phyloP scores from a whole-genome alignment of 35 echinoderm and acorn worm genomes.

The Heliocidaris erythrogramma region DNA sequence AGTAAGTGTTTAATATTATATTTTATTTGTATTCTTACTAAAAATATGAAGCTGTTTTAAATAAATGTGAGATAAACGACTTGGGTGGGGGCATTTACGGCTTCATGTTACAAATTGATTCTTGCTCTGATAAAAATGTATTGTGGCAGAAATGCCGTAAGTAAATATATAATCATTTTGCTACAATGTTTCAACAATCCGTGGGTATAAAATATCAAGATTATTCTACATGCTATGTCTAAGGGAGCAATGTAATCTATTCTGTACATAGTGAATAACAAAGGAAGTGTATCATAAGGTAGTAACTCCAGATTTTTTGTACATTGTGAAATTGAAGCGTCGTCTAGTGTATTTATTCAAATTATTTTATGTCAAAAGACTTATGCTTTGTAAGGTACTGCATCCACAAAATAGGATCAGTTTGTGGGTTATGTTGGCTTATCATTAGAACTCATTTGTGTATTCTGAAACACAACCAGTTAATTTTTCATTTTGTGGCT shows the following conservation, averaged over 20 bases:
- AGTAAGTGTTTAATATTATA: neutral
- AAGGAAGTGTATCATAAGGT: neutral
- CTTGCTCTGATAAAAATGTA: neutral
- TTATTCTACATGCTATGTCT: neutral
- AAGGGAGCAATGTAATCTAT: neutral
- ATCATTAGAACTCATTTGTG: neutral
- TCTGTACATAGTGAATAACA: conserved; percentile 3
- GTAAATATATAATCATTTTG: neutral
- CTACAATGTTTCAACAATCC: neutral
- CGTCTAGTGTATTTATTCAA: conserved; percentile 5
- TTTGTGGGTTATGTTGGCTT: neutral
- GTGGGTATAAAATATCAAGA: neutral
- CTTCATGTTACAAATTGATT: neutral
- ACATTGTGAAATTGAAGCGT: conserved; percentile 5
- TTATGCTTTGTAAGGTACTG: neutral
- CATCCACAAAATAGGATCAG: neutral
- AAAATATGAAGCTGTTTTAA: neutral
- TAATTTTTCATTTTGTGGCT: neutral
- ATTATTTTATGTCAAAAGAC: neutral
- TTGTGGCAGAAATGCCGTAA: neutral
- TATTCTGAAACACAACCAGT: neutral
- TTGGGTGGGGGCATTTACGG: neutral
- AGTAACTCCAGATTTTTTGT: conserved; percentile 9
- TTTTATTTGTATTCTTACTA: neutral
- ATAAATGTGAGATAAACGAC: neutral